These are phyloP conservation scores for Pandion haliaetus DNA, from an alignment of 2,113 vertebrate genomes.

Conservation along the genomic window DNA sequence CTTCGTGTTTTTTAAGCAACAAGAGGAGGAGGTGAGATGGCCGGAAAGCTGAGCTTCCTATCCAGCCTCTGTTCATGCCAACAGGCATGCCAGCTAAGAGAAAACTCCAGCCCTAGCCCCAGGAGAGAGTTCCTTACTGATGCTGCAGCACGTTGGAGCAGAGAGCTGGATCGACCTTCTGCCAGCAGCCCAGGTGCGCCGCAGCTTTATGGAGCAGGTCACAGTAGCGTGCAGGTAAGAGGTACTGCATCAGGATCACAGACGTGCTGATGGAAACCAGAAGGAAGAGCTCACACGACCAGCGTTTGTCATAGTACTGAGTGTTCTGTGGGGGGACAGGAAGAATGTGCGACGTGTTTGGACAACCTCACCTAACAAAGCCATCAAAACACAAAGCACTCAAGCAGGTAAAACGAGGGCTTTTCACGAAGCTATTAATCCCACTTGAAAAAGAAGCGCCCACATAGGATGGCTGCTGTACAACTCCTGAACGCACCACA, in stretches of 20 bases:
- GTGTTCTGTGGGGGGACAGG: conserved; percentile 81
- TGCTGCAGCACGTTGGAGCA: conserved; percentile 98
- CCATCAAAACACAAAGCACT: background rate
- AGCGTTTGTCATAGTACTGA: conserved; percentile 97
- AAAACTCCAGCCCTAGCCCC: background rate
- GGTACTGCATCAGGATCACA: conserved; percentile 93
- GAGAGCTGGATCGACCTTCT: conserved; percentile 94
- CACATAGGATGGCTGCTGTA: fast-evolving
- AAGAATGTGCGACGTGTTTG: background rate
- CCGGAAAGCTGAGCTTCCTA: background rate
- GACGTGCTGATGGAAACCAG: conserved; percentile 95
- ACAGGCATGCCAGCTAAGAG: too few relatives aligned
- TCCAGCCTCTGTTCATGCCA: background rate
- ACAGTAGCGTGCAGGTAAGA: conserved; percentile 93
- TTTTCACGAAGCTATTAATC: fast-evolving
- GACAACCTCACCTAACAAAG: background rate
- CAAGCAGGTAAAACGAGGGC: background rate
- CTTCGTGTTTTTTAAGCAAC: background rate
- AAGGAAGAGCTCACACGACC: conserved; percentile 98
- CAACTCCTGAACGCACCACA: background rate
- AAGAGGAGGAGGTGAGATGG: background rate
- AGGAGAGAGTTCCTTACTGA: conserved; percentile 77
- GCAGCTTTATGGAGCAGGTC: conserved; percentile 97
- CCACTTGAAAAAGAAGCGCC: background rate
- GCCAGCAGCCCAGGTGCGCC: conserved; percentile 97